Evolutionary conservation across 2,113 vertebrate genomes (phyloP).

Genomic region (Ondatra zibethicus): DNA sequence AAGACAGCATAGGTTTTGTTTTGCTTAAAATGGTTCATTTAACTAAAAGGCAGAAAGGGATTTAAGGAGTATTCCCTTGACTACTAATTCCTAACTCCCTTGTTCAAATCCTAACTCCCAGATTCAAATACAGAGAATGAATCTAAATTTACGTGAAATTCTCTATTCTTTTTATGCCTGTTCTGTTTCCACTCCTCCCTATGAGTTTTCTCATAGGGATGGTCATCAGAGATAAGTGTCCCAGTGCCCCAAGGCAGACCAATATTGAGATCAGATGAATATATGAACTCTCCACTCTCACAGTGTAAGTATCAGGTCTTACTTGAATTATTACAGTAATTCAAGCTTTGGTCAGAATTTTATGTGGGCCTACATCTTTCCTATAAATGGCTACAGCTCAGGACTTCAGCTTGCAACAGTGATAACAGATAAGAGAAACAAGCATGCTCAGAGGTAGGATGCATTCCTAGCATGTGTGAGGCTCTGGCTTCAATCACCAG

Average conservation of each 20-base stretch:
- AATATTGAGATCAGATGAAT: slow-evolving; percentile 6
- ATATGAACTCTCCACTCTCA: slow-evolving; percentile 17
- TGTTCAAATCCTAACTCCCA: slow-evolving; percentile 53
- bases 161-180: slow-evolving; percentile 18
- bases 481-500: not conserved
- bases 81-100: slow-evolving; percentile 60
- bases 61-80: slow-evolving; percentile 29
- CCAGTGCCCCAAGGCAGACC: not conserved
- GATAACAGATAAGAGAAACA: slow-evolving; percentile 19
- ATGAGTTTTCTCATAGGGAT: slow-evolving; percentile 16
- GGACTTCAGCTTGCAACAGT: slow-evolving; percentile 1
- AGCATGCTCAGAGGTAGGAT: not conserved
- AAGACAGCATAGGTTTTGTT: slow-evolving; percentile 48
- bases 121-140: slow-evolving; percentile 37
- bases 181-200: slow-evolving; percentile 12
- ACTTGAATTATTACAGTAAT: not conserved
- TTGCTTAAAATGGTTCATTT: slow-evolving; percentile 16
- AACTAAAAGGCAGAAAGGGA: not conserved
- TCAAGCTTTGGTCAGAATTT: slow-evolving; percentile 1
- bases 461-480: not conserved
- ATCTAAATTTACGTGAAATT: slow-evolving; percentile 15
- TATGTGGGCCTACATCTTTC: not conserved
- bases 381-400: slow-evolving; percentile 30
- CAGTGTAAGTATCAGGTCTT: not conserved
- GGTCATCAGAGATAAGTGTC: not conserved